Percentiles rank a stretch among this genome's conserved stretches.
These are phyloP conservation scores for Halichondria panicea DNA, from an alignment of 37 sponge, comb jelly and placozoan species.

Conservation along the genomic window DNA sequence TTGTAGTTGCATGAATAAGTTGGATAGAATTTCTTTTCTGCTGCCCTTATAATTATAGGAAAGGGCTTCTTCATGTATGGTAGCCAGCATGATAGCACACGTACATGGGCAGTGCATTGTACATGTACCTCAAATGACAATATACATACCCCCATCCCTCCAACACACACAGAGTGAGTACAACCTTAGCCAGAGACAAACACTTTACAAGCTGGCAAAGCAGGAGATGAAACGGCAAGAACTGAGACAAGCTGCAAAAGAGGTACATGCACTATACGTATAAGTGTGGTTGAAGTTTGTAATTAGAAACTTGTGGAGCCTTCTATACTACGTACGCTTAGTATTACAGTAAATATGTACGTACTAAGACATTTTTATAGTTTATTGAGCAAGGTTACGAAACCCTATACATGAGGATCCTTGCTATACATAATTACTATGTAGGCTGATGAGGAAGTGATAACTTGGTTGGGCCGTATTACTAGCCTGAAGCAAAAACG, in stretches of 20 bases:
- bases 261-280: conserved; percentile 22
- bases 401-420: too few relatives aligned
- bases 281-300: neutral
- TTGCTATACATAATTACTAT: neutral
- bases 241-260: conserved; percentile 17
- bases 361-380: neutral
- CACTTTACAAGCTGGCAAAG: conserved; percentile 34
- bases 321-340: neutral
- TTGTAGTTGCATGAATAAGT: too few relatives aligned
- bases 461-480: conserved; percentile 27
- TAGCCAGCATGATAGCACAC: neutral
- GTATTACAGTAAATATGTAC: neutral
- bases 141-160: neutral
- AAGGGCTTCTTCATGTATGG: neutral
- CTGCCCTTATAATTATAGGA: too few relatives aligned
- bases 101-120: neutral
- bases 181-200: conserved; percentile 48
- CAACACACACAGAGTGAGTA: conserved; percentile 36
- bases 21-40: too few relatives aligned
- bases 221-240: conserved; percentile 72
- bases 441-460: conserved; percentile 33
- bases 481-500: conserved; percentile 30
- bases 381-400: too few relatives aligned
- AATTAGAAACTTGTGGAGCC: neutral
- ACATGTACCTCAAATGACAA: neutral